phyloP scores from a whole-genome alignment of 2,113 vertebrate genomes.

The Actinemys pallida region DNA sequence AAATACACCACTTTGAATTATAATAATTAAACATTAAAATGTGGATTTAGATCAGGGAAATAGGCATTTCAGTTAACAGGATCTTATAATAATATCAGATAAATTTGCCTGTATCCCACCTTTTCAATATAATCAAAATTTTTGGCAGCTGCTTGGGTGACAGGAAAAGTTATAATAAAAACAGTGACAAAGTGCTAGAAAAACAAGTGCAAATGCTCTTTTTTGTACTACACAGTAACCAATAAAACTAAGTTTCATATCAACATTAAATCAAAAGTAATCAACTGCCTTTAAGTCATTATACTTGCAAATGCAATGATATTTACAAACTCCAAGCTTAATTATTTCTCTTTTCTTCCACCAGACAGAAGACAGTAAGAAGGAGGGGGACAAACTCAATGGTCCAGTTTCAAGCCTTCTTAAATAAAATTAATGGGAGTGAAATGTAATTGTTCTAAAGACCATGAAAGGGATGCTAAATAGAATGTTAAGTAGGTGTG shows the following conservation, averaged over 20 bases:
- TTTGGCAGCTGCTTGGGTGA: background rate
- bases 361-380: background rate
- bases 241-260: background rate
- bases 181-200: background rate
- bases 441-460: constrained; percentile 28
- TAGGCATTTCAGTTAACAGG: constrained; percentile 22
- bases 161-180: constrained; percentile 11
- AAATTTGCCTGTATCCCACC: constrained; percentile 8
- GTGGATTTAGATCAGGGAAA: constrained; percentile 27
- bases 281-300: background rate
- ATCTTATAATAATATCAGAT: constrained; percentile 8
- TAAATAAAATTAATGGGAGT: background rate
- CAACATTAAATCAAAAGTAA: constrained; percentile 8
- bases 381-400: background rate
- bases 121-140: constrained; percentile 6
- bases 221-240: background rate
- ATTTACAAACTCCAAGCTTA: constrained; percentile 15
- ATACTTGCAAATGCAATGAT: background rate
- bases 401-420: background rate
- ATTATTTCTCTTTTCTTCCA: constrained; percentile 20
- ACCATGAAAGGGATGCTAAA: background rate
- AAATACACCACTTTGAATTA: constrained; percentile 27
- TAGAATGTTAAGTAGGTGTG: background rate
- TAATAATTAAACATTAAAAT: constrained; percentile 54
- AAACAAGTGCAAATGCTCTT: constrained; percentile 31